phyloP scores from a whole-genome alignment of 2,797 vertebrate genomes.

The Hydrocynus forskahlii region DNA sequence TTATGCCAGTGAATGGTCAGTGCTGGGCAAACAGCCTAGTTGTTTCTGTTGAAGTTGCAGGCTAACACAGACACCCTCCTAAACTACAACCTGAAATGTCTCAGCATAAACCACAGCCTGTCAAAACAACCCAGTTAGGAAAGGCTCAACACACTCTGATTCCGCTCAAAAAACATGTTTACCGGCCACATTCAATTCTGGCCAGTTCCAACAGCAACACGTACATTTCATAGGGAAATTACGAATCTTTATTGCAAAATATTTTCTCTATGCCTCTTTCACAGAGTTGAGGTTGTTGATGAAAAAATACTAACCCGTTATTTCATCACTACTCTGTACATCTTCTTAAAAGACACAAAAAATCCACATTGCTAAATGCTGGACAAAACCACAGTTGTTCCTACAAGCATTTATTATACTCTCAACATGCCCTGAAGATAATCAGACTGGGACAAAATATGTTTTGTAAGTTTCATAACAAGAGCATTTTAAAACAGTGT shows the following conservation, averaged over 20 bases:
- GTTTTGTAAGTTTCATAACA: no score
- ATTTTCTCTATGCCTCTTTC: neutral
- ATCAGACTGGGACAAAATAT: no score
- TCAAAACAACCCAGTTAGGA: slow-evolving; percentile 32
- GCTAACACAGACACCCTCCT: neutral
- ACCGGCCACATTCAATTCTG: neutral
- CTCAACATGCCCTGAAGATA: no score
- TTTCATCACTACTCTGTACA: neutral
- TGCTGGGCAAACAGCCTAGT: neutral
- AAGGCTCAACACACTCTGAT: neutral
- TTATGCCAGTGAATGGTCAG: neutral
- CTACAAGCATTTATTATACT: no score
- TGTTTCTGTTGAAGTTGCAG: neutral
- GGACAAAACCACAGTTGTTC: no score
- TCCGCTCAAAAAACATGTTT: slow-evolving; percentile 22
- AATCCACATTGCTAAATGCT: no score
- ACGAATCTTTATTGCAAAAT: neutral
- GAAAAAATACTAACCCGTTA: neutral
- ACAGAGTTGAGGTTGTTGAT: neutral
- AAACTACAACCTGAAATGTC: neutral
- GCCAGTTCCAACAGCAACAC: slow-evolving; percentile 22
- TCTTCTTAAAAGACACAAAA: no score
- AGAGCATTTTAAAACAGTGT: no score
- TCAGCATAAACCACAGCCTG: slow-evolving; percentile 29
- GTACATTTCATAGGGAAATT: neutral